phyloP scores from a whole-genome alignment of 2,797 vertebrate genomes.

The Propithecus deckenii region DNA sequence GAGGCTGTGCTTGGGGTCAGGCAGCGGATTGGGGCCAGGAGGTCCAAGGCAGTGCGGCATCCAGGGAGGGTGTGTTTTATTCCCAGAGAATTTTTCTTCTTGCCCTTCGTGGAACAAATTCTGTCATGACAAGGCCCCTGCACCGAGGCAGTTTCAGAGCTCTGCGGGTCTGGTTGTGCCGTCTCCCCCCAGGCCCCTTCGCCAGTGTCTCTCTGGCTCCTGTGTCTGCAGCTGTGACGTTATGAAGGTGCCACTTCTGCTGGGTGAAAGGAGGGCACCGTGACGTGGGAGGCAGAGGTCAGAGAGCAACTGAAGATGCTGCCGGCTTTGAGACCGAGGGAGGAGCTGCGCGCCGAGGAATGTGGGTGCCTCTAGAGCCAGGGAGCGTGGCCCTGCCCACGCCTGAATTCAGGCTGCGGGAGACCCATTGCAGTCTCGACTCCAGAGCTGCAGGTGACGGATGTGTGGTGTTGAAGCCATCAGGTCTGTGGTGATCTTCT shows the following conservation, averaged over 20 bases:
- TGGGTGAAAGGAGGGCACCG: too few relatives aligned
- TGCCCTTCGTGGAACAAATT: not conserved
- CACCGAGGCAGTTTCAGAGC: too few relatives aligned
- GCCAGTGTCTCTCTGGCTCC: not conserved
- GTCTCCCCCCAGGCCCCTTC: too few relatives aligned
- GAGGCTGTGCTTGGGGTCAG: not conserved
- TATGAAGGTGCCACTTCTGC: not conserved
- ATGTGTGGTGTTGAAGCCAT: not conserved
- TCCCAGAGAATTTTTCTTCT: not conserved
- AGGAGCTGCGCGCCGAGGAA: rapidly evolving
- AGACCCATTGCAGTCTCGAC: not conserved
- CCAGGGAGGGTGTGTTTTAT: not conserved
- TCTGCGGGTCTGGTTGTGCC: rapidly evolving
- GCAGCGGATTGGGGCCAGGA: not conserved
- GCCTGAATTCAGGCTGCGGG: too few relatives aligned
- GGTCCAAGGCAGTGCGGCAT: not conserved
- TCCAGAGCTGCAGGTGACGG: rapidly evolving
- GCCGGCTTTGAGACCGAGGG: rapidly evolving
- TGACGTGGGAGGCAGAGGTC: not conserved
- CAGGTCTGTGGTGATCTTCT: rapidly evolving
- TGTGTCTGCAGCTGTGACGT: not conserved
- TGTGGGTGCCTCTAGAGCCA: rapidly evolving
- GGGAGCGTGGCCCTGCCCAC: too few relatives aligned
- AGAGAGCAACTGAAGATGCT: not conserved
- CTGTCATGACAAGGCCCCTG: rapidly evolving